Conservation (phyloP, 1,140 invertebrate species). For the Drosophila nigromelanica region DNA sequence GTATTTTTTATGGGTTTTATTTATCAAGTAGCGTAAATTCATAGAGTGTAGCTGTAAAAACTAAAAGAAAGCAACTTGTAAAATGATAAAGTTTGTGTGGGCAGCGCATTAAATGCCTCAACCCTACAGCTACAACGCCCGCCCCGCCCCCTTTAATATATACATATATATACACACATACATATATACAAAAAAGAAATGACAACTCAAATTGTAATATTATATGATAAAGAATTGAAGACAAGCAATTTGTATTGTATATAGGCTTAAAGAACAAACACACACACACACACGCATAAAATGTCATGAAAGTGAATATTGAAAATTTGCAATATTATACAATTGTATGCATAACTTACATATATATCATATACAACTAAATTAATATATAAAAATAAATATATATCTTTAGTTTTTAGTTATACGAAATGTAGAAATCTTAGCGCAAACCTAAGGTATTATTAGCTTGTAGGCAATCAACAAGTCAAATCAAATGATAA, state of each 20-base stretch:
- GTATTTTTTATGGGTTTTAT: constrained; percentile 17
- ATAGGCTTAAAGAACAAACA: constrained; percentile 43
- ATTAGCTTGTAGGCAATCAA: constrained; percentile 81
- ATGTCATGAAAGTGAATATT: constrained; percentile 63
- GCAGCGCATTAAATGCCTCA: constrained; percentile 28
- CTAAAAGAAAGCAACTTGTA: constrained; percentile 54
- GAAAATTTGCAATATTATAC: constrained; percentile 80
- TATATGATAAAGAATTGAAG: constrained; percentile 67
- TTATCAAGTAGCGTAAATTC: constrained; percentile 14
- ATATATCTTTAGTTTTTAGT: constrained; percentile 35
- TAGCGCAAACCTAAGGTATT: constrained; percentile 81
- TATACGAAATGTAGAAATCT: constrained; percentile 70
- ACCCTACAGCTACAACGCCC: not conserved
- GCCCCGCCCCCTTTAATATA: constrained; percentile 14
- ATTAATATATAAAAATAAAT: constrained; percentile 38
- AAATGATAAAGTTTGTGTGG: constrained; percentile 49
- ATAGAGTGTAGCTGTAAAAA: constrained; percentile 47
- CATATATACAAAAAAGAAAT: constrained; percentile 42
- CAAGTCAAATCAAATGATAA: constrained; percentile 79
- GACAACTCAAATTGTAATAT: constrained; percentile 82
- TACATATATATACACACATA: not conserved
- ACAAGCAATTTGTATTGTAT: constrained; percentile 78
- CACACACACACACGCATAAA: constrained; percentile 31
- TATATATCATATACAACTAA: constrained; percentile 48
- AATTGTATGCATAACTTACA: constrained; percentile 73